Evolutionary conservation across 2,888 invertebrate genomes (phyloP).

Genomic region (Petrophora chlorosata): DNA sequence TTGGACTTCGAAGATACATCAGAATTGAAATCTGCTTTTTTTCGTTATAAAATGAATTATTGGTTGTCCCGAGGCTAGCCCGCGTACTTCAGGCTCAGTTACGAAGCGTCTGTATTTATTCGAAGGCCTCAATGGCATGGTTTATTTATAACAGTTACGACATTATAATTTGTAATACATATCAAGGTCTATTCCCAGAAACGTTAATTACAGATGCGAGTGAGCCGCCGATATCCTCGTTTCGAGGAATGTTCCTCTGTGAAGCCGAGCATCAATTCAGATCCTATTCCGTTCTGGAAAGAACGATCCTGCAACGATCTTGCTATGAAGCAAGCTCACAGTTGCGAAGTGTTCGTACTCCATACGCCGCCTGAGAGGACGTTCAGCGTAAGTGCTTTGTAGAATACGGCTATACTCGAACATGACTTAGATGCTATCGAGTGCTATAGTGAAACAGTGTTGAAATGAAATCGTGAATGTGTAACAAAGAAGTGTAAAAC

Average conservation of each 20-base stretch:
- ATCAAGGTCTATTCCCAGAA: no score
- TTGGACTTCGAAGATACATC: no score
- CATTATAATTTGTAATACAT: no score
- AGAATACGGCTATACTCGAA: not conserved
- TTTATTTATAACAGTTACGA: no score
- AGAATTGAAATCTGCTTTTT: no score
- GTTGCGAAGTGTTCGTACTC: constrained; percentile 63
- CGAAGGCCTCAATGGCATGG: no score
- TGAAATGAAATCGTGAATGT: not conserved
- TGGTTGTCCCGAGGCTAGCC: no score
- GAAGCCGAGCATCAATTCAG: constrained; percentile 58
- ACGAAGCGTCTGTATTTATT: no score
- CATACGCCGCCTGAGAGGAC: constrained; percentile 44
- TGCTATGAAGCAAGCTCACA: constrained; percentile 48
- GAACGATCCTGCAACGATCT: constrained; percentile 44
- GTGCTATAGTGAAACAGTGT: not conserved
- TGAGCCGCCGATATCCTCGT: constrained; percentile 48
- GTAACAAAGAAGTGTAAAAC: no score
- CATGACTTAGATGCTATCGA: not conserved
- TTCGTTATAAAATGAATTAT: no score
- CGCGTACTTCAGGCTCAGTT: no score
- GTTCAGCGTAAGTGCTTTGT: constrained; percentile 30
- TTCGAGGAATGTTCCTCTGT: constrained; percentile 57
- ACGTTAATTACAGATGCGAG: constrained; percentile 43
- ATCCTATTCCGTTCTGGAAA: constrained; percentile 57